Evolutionary conservation across 2,113 vertebrate genomes (phyloP).

Genomic region (Galeopterus variegatus): DNA sequence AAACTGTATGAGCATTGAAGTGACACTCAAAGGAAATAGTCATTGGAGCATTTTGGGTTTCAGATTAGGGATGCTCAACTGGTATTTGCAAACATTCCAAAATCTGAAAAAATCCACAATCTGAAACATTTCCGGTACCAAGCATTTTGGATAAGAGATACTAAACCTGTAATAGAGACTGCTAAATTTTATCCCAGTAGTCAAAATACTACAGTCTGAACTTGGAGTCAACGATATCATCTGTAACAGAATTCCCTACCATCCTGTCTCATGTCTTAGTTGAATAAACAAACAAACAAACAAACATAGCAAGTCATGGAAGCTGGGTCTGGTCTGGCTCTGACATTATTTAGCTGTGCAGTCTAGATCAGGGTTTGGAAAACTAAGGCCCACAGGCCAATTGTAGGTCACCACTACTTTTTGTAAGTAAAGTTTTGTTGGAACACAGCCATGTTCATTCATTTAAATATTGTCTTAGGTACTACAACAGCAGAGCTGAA

Average conservation of each 20-base stretch:
- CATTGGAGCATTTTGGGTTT: too few relatives aligned
- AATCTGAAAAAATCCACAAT: too few relatives aligned
- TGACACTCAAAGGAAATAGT: too few relatives aligned
- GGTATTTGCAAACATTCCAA: too few relatives aligned
- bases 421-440: conserved; percentile 46
- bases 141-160: too few relatives aligned
- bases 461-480: not conserved
- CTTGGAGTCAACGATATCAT: not conserved
- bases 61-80: too few relatives aligned
- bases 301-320: not conserved
- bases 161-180: not conserved
- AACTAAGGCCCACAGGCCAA: not conserved
- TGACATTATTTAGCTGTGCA: conserved; percentile 8
- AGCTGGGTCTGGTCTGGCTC: not conserved
- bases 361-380: not conserved
- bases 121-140: too few relatives aligned
- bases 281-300: not conserved
- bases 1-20: too few relatives aligned
- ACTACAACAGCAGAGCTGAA: not conserved
- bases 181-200: not conserved
- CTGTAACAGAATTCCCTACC: not conserved
- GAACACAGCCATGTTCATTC: not conserved
- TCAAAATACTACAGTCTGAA: conserved; percentile 15
- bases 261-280: not conserved
- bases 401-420: not conserved